These are phyloP conservation scores for Amblyjoppa fuscipennis DNA, from an alignment of 2,888 invertebrate genomes.

Conservation along the genomic window DNA sequence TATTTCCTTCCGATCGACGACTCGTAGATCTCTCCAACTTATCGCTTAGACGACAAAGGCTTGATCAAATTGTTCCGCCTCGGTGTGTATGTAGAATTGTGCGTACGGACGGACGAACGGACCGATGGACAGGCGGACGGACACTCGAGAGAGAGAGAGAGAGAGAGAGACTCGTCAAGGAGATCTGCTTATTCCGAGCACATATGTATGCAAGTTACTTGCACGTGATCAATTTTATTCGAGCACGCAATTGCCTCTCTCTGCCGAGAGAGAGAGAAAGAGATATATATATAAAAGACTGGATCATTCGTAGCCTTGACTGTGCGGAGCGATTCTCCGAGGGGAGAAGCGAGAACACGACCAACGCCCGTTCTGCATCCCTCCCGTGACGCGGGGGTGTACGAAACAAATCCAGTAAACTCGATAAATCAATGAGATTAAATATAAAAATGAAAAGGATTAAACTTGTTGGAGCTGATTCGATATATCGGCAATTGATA, in stretches of 20 bases:
- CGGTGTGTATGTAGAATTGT: background rate
- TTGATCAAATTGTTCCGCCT: constrained; percentile 18
- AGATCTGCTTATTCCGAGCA: constrained; percentile 37
- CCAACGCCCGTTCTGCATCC: constrained; percentile 29
- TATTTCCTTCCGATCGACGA: background rate
- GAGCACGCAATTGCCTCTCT: constrained; percentile 3
- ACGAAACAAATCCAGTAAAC: background rate
- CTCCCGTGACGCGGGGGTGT: background rate
- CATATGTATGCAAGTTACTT: constrained; percentile 8
- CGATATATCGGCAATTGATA: background rate
- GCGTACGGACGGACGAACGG: background rate
- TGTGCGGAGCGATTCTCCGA: constrained; percentile 21
- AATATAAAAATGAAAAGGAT: constrained; percentile 23
- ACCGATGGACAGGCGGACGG: background rate
- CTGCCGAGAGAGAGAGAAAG: background rate
- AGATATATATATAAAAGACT: background rate
- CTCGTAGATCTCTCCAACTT: background rate
- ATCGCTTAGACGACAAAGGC: constrained; percentile 9
- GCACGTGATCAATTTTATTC: constrained; percentile 24
- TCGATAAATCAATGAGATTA: background rate
- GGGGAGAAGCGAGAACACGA: background rate
- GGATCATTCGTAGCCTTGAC: constrained; percentile 40
- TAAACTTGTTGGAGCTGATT: background rate
- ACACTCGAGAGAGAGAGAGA: constrained; percentile 11
- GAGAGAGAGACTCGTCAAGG: constrained; percentile 38